Evolutionary conservation across 2,888 invertebrate species (phyloP), one percentile per base, ranked within the genome.

Genomic region (Lacanobia wlatinum): DNA sequence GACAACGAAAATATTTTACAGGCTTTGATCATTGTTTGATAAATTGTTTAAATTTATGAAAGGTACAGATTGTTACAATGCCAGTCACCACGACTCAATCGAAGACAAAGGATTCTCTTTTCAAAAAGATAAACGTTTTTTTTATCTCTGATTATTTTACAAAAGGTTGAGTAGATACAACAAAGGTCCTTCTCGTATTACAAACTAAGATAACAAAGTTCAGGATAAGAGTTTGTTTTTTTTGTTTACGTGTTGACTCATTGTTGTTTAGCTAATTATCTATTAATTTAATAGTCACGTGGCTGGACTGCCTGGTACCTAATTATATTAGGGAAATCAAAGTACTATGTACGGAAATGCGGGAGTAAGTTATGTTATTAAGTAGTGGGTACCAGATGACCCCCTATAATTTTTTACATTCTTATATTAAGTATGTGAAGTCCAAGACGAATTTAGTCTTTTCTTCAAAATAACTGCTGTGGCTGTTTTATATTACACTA

Each of bases 131-230:
- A 68, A 60, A 16, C n/a, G 10, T 2, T 43, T 50, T 76, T 84
- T 74, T 72, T 65, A 52, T 38, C 34, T 59, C 50, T 55, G 55
- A 56, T 69, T 55, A 56, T 21, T 70, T 66, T 62, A 76, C 78
- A 67, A 78, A 75, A 78, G 72, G 62, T 67, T 76, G 68, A 34
- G 62, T 82, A n/a, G n/a, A n/a, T n/a, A 71, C 81, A 90, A 90
- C 89, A 89, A 89, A 89, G 87, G 85, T 85, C 87, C 84, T 86
- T 90, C 90, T 94, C 92, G 85, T 90, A 89, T 93, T 94, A 93
- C 93, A 91, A 87, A 90, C 77, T 86, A 80, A 89, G 91, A 92
- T 91, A 93, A 91, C 83, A 79, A 81, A 86, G 87, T 87, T 82
- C 70, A 76, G 89, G 90, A 91, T 91, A 90, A 85, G 75, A 83